These are phyloP conservation scores for Mylabris sibirica DNA, from an alignment of 2,888 invertebrate genomes.

Conservation along the genomic window DNA sequence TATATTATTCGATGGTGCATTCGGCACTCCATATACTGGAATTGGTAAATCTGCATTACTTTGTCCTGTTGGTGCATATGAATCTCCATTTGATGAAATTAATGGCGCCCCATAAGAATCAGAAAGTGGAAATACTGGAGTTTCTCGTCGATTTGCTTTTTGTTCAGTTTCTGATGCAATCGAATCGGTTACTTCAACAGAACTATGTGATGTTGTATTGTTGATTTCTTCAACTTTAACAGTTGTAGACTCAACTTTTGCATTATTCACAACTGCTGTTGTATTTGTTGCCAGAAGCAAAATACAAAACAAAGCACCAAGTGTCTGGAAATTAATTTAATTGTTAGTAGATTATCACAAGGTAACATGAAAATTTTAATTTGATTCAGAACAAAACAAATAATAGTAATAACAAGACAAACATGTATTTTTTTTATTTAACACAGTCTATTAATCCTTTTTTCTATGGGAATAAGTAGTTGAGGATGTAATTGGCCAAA, in stretches of 20 bases:
- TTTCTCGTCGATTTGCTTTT: constrained; percentile 56
- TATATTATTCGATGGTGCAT: constrained; percentile 59
- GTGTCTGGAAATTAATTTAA: constrained; percentile 46
- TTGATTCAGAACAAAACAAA: background rate
- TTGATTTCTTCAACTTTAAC: constrained; percentile 31
- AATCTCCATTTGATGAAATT: constrained; percentile 62
- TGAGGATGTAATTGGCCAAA: constrained; percentile 12
- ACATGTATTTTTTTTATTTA: constrained; percentile 7
- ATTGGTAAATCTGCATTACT: constrained; percentile 64
- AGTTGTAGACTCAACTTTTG: constrained; percentile 33
- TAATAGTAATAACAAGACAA: background rate
- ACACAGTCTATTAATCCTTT: constrained; percentile 27
- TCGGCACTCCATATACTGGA: constrained; percentile 69
- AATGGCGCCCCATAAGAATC: constrained; percentile 66
- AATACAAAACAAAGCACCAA: constrained; percentile 52
- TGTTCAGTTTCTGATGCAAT: constrained; percentile 52
- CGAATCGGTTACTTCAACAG: constrained; percentile 47
- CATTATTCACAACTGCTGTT: constrained; percentile 57
- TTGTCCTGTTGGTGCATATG: constrained; percentile 53
- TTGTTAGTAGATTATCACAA: constrained; percentile 6
- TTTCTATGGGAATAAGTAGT: constrained; percentile 24
- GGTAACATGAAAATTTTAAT: background rate
- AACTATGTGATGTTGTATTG: constrained; percentile 32
- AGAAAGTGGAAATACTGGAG: constrained; percentile 46
- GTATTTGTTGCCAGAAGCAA: constrained; percentile 52